Evolutionary conservation across 2,888 invertebrate species (phyloP), one percentile per base, ranked within the genome.

Genomic region (Drosophila subquinaria): DNA sequence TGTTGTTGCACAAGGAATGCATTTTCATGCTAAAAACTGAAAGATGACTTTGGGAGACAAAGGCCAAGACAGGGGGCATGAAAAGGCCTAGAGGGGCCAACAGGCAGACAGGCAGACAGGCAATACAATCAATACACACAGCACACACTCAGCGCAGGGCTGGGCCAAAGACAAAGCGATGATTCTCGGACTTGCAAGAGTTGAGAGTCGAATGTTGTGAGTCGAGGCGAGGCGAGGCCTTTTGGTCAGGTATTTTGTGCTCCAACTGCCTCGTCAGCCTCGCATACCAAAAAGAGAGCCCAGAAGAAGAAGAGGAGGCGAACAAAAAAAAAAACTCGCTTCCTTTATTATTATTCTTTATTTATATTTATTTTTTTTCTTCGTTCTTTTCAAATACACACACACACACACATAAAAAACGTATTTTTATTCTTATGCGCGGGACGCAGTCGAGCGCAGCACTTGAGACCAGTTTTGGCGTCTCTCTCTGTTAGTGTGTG

Each of bases 401-500:
- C 23, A 74, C 23, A 23, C 23, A 23, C 23, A 23, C 70, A 78
- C 63, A 73, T 38, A 53, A 66, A 74, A 77, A 77, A 75, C 67
- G 83, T 81, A 80, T 80, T 80, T 82, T 79, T 86, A 76, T 86
- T 76, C 79, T 82, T 82, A 63, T 73, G 67, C 67, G 71, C 63
- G 71, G 62, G 51, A 75, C 63, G 77, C 78, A 83, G 78, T 67
- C 72, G 78, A 81, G 79, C 81, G 79, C 71, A 80, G 85, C 86
- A 87, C 89, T 87, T 88, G 77, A 87, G 87, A 87, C 87, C 89
- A 79, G 87, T 87, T 87, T 87, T 87, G 51, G 71, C 48, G 60
- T 36, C 27, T 57, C 38, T 63, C 38, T 64, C 48, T 51, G 42
- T 30, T 30, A 8, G 30, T 30, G 8, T 52, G 42, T 53, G 33